Percentiles rank a stretch among this genome's conserved stretches.
Evolutionary conservation across 2,888 invertebrate species (phyloP).

Genomic region (Erpobdella octoculata): DNA sequence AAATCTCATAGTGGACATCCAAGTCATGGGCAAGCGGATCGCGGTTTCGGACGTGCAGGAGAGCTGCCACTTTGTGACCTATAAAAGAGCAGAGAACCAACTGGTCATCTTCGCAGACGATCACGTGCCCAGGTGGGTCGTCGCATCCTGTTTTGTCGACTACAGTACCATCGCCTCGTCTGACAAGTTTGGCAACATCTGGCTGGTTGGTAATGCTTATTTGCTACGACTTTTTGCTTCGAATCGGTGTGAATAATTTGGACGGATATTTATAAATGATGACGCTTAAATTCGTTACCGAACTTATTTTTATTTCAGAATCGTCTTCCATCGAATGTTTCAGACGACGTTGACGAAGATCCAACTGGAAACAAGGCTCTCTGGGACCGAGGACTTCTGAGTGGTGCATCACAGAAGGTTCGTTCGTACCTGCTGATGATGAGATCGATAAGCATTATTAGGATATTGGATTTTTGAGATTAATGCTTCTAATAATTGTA

Average conservation of each 20-base stretch:
- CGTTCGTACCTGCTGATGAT: not conserved
- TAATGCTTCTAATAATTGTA: too few relatives aligned
- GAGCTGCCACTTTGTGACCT: slow-evolving; percentile 87
- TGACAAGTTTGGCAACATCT: slow-evolving; percentile 94
- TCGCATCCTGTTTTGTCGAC: slow-evolving; percentile 81
- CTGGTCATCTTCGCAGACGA: slow-evolving; percentile 96
- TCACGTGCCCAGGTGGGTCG: slow-evolving; percentile 91
- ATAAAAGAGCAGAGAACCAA: slow-evolving; percentile 90
- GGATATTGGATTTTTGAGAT: too few relatives aligned
- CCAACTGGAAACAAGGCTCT: slow-evolving; percentile 95
- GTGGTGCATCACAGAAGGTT: slow-evolving; percentile 94
- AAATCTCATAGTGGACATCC: slow-evolving; percentile 83
- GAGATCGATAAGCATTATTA: too few relatives aligned
- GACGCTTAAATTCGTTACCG: not conserved
- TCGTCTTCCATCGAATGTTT: slow-evolving; percentile 69
- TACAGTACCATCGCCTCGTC: slow-evolving; percentile 94
- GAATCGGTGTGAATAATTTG: too few relatives aligned
- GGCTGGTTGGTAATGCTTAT: slow-evolving; percentile 62
- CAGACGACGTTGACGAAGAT: slow-evolving; percentile 97
- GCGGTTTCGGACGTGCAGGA: slow-evolving; percentile 87
- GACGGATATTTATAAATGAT: not conserved
- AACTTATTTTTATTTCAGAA: slow-evolving; percentile 44
- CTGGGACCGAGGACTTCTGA: slow-evolving; percentile 79
- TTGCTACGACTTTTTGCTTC: not conserved
- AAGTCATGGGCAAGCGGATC: slow-evolving; percentile 85